Evolutionary conservation across 2,113 vertebrate species (phyloP).

Genomic region (Pantherophis guttatus): DNA sequence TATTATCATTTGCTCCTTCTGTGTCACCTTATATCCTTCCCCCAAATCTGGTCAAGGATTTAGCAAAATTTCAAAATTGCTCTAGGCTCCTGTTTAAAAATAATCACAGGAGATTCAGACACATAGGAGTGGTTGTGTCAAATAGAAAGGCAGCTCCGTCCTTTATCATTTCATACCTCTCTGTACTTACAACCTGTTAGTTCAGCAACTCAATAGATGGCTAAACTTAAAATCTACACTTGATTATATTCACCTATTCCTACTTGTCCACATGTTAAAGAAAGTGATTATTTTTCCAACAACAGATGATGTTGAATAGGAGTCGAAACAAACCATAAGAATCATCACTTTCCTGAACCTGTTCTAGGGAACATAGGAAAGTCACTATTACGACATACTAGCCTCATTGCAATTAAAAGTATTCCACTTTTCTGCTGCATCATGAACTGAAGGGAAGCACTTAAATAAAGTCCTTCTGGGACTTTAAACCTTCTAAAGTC

Average conservation of each 20-base stretch:
- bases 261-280: neutral
- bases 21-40: neutral
- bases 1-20: neutral
- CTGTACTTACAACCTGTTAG: neutral
- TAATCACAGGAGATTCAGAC: neutral
- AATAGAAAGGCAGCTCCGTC: neutral
- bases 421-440: neutral
- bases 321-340: neutral
- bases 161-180: neutral
- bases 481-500: too few species aligned
- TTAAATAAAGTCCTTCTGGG: neutral
- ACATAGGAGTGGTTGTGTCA: neutral
- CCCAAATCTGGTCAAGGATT: neutral
- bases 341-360: neutral
- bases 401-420: neutral
- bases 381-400: neutral
- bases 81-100: neutral
- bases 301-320: neutral
- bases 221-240: neutral
- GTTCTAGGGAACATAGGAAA: neutral
- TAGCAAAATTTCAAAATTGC: neutral
- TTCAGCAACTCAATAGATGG: neutral
- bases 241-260: neutral
- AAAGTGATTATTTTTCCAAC: neutral
- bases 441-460: neutral